Evolutionary conservation across 92 coral and sea anemone species (phyloP), one percentile per base, ranked within the genome.

Genomic region (Epizoanthus stellaris): DNA sequence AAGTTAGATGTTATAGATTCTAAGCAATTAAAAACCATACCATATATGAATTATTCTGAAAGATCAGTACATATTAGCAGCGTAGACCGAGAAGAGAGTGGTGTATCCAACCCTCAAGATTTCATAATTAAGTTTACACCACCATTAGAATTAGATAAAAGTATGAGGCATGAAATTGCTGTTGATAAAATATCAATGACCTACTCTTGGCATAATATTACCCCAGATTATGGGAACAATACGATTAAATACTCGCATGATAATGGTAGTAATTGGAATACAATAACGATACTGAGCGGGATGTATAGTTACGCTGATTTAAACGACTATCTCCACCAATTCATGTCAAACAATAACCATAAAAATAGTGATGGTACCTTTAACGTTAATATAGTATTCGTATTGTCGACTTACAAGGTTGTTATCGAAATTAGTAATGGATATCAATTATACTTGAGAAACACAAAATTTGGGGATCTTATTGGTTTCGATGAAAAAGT

Each of bases 131-230:
- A 83, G 57, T 82, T 88, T 47, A 38, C 16, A 58, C 88, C 88
- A 45, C 40, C 34, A 4, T 5, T 82, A 2, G 17, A 67, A 5
- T 69, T 82, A 3, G 39, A 65, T 49, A 30, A 14, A 0, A 42
- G 62, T 72, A 56, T 67, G 71, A 5, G 3, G 19, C 91, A 88
- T 76, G 80, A 88, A n/a, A 56, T 88, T 0, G 85, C 80, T 3
- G 63, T 88, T 8, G 83, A 87, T 58, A 25, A 70, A 14, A 19
- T 87, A 1, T 1, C 62, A 0, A 81, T 87, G 90, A 87, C 90
- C 0, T 81, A 82, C 34, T 12, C 47, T 0, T 87, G 90, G 90
- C 77, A 87, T 42, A 81, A 87, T 52, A 66, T 87, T 0, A 7
- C 69, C 0, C 76, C 75, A 8, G 69, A 81, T 9, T 80, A 87